Evolutionary conservation across 1,140 invertebrate genomes (phyloP).

Genomic region (Asbolus verrucosus): DNA sequence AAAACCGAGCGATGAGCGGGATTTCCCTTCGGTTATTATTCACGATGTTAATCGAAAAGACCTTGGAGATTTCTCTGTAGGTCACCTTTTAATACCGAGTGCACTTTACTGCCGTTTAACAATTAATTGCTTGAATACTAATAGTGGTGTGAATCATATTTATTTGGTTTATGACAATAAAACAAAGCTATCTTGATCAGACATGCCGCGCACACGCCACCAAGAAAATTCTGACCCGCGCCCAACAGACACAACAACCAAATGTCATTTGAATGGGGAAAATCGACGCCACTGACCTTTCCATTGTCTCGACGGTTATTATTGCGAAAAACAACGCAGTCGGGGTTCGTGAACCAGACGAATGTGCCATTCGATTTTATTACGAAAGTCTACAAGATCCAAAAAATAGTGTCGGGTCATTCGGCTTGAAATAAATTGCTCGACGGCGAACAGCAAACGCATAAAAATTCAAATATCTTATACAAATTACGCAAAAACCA

Average conservation of each 20-base stretch:
- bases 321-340: constrained; percentile 22
- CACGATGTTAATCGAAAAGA: neutral
- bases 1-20: constrained; percentile 17
- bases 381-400: no score
- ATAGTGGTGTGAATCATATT: constrained; percentile 24
- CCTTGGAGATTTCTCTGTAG: constrained; percentile 39
- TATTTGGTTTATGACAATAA: constrained; percentile 33
- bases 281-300: no score
- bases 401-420: no score
- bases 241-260: neutral
- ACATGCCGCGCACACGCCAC: constrained; percentile 33
- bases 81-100: constrained; percentile 34
- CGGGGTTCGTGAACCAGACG: constrained; percentile 6
- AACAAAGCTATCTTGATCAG: constrained; percentile 41
- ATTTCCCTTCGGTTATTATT: constrained; percentile 37
- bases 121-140: constrained; percentile 44
- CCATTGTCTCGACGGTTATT: constrained; percentile 8
- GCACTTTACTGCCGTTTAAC: constrained; percentile 32
- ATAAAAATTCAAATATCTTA: no score
- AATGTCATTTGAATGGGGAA: neutral
- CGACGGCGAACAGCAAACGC: no score
- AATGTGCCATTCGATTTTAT: no score
- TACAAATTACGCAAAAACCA: no score
- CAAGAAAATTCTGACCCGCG: constrained; percentile 37
- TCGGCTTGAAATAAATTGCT: no score